These are phyloP conservation scores for Takifugu bimaculatus DNA, from an alignment of 2,113 vertebrate species.

Conservation along the genomic window DNA sequence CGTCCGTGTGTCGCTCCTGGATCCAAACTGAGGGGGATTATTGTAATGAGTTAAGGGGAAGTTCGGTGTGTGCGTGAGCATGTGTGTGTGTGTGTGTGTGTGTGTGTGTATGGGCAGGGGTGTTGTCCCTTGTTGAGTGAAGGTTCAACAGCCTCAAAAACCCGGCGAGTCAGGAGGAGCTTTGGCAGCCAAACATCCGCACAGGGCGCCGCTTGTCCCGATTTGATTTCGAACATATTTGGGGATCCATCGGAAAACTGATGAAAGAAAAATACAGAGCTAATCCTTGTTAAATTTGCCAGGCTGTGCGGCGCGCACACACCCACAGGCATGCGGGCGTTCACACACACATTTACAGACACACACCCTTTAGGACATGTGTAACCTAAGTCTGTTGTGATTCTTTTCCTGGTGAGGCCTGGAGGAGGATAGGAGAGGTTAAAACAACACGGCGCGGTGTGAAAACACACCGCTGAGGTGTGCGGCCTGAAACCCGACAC, in stretches of 20 bases:
- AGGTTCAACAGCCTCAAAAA: conserved; percentile 47
- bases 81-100: conserved; percentile 6
- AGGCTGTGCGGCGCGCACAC: conserved; percentile 40
- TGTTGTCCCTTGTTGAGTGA: conserved; percentile 59
- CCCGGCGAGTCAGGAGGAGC: conserved; percentile 51
- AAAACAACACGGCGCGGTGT: conserved; percentile 69
- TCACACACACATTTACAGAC: conserved; percentile 16
- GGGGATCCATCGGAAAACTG: conserved; percentile 66
- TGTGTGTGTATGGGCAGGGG: conserved; percentile 36
- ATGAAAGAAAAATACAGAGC: conserved; percentile 78
- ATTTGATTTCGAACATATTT: conserved; percentile 72
- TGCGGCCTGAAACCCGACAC: conserved; percentile 64
- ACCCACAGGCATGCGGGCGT: conserved; percentile 33
- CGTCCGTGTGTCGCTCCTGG: conserved; percentile 24
- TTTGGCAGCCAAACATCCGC: conserved; percentile 70
- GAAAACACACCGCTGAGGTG: conserved; percentile 69
- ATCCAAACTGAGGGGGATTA: conserved; percentile 59
- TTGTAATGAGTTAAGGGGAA: conserved; percentile 52
- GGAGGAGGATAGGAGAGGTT: conserved; percentile 71
- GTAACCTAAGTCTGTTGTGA: conserved; percentile 80
- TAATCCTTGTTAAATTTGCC: conserved; percentile 73
- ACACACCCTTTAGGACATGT: conserved; percentile 71
- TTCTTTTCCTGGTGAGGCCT: conserved; percentile 70
- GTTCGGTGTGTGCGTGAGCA: conserved; percentile 6
- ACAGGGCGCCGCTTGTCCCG: conserved; percentile 73